These are phyloP conservation scores for Harlomillsia oculata DNA, from an alignment of 1,140 invertebrate species.

Conservation along the genomic window DNA sequence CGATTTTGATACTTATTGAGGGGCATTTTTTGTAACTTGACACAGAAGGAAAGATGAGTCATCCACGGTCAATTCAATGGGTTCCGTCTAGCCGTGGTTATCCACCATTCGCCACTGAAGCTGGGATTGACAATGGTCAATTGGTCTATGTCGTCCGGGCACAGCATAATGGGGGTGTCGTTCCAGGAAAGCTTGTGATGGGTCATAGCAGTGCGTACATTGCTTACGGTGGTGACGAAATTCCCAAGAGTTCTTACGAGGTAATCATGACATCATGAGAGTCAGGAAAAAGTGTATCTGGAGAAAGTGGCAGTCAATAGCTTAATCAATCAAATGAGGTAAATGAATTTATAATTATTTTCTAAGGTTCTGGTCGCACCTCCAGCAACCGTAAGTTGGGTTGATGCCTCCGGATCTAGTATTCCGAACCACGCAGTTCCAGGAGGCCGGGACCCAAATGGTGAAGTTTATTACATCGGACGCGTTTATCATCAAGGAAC, in stretches of 20 bases:
- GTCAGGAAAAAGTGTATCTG: too few relatives aligned
- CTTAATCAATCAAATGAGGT: background rate
- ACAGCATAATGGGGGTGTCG: background rate
- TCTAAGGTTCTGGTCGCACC: slow-evolving; percentile 5
- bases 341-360: background rate
- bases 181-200: background rate
- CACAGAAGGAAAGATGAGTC: too few relatives aligned
- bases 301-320: too few relatives aligned
- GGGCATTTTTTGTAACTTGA: too few relatives aligned
- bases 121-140: slow-evolving; percentile 9
- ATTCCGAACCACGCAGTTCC: slow-evolving; percentile 1
- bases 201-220: background rate
- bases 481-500: slow-evolving; percentile 7
- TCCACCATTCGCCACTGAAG: slow-evolving; percentile 2
- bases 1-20: too few relatives aligned
- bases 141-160: background rate
- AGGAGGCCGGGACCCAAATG: slow-evolving; percentile 8
- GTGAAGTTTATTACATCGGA: slow-evolving; percentile 13
- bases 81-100: background rate
- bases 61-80: background rate
- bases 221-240: background rate
- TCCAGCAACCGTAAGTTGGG: slow-evolving; percentile 2
- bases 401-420: background rate
- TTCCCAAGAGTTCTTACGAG: background rate
- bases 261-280: too few relatives aligned